Conservation (phyloP, 1,140 invertebrate species). For the Lucilia sericata region DNA sequence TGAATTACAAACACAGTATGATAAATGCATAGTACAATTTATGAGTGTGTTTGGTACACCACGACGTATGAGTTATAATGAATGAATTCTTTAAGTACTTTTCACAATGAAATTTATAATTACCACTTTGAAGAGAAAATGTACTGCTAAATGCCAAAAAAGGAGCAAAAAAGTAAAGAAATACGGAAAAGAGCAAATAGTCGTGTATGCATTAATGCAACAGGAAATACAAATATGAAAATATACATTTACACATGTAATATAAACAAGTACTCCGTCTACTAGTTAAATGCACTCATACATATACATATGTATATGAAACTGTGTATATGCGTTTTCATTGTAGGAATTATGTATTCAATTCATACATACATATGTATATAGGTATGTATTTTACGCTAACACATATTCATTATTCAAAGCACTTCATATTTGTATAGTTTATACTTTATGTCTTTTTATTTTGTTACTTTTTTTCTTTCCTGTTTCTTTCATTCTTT, state of each 20-base stretch:
- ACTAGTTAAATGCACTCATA: background rate
- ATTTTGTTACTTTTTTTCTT: background rate
- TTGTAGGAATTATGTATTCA: background rate
- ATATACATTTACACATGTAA: background rate
- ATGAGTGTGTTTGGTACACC: background rate
- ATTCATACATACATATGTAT: background rate
- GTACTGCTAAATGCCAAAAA: background rate
- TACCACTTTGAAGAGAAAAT: background rate
- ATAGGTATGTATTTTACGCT: background rate
- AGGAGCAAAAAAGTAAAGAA: background rate
- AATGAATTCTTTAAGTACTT: constrained; percentile 6
- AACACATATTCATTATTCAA: too few relatives aligned
- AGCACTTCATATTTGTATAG: constrained; percentile 14
- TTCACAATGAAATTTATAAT: constrained; percentile 12
- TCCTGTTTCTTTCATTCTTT: too few relatives aligned
- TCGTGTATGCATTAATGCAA: background rate
- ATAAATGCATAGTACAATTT: background rate
- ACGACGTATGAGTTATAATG: constrained; percentile 4
- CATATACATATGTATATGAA: background rate
- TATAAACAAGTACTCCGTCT: background rate
- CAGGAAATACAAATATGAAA: constrained; percentile 14
- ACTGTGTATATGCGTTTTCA: too few relatives aligned
- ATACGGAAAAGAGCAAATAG: too few relatives aligned
- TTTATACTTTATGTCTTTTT: background rate
- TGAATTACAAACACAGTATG: background rate